Conservation (phyloP, 1,140 invertebrate genomes). For the Eulimnadia texana region DNA sequence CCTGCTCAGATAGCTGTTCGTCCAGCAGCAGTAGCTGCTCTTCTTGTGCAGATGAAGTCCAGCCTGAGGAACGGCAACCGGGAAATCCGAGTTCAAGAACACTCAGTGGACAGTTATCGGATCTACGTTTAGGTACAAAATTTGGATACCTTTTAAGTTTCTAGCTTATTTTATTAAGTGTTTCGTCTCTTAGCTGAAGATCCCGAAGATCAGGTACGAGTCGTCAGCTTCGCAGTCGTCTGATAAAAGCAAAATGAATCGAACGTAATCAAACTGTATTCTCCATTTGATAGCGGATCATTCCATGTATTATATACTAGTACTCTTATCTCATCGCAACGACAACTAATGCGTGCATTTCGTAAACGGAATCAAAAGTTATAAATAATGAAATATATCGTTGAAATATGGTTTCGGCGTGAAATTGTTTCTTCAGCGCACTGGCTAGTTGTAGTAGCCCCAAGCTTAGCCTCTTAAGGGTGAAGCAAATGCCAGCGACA, state of each 20-base stretch:
- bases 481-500: constrained; percentile 57
- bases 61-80: background rate
- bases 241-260: background rate
- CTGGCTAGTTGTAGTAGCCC: no score
- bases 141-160: background rate
- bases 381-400: no score
- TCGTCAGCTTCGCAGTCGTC: constrained; percentile 6
- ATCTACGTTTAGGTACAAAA: background rate
- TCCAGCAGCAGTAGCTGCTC: background rate
- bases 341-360: no score
- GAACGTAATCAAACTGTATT: background rate
- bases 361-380: no score
- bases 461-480: background rate
- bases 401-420: no score
- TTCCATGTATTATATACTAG: no score
- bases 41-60: background rate
- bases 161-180: no score
- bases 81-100: background rate
- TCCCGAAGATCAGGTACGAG: constrained; percentile 4
- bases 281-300: background rate
- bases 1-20: constrained; percentile 3
- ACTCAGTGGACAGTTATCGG: constrained; percentile 1
- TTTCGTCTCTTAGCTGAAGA: background rate
- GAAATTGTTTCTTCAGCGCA: no score
- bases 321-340: no score